Conservation (phyloP, 1,140 invertebrate species). For the Drosophila rufa region DNA sequence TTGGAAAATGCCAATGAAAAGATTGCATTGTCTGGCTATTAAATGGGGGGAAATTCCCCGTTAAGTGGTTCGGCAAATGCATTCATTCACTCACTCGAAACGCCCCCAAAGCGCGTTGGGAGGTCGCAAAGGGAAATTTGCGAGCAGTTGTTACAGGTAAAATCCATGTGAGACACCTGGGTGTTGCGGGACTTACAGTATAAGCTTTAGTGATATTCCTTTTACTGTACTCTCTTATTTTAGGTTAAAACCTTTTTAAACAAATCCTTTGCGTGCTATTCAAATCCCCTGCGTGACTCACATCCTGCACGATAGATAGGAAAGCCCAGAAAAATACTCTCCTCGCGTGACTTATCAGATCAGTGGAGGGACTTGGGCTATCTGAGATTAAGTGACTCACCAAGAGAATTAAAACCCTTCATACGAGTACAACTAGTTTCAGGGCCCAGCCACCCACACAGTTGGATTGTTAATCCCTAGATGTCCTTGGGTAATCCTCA, state of each 20-base stretch:
- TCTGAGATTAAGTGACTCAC: slow-evolving; percentile 37
- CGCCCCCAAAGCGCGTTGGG: slow-evolving; percentile 5
- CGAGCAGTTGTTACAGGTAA: background rate
- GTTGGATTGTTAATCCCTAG: slow-evolving; percentile 22
- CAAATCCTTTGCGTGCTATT: slow-evolving; percentile 10
- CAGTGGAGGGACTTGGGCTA: slow-evolving; percentile 1
- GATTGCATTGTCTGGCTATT: slow-evolving; percentile 54
- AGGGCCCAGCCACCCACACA: background rate
- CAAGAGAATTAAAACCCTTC: background rate
- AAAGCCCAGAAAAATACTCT: background rate
- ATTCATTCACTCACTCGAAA: background rate
- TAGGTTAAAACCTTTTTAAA: background rate
- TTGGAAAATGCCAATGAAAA: slow-evolving; percentile 75
- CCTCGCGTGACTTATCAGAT: slow-evolving; percentile 41
- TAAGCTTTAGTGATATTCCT: no score
- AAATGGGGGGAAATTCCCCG: slow-evolving; percentile 36
- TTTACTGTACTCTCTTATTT: no score
- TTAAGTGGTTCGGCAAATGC: slow-evolving; percentile 36
- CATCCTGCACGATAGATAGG: background rate
- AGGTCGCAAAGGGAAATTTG: background rate
- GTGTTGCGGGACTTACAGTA: background rate
- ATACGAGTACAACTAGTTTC: slow-evolving; percentile 2
- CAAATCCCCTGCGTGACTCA: slow-evolving; percentile 5
- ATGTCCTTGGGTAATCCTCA: slow-evolving; percentile 46
- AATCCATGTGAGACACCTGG: background rate